Conservation (phyloP, 2,113 vertebrate species). For the Chamaea fasciata region DNA sequence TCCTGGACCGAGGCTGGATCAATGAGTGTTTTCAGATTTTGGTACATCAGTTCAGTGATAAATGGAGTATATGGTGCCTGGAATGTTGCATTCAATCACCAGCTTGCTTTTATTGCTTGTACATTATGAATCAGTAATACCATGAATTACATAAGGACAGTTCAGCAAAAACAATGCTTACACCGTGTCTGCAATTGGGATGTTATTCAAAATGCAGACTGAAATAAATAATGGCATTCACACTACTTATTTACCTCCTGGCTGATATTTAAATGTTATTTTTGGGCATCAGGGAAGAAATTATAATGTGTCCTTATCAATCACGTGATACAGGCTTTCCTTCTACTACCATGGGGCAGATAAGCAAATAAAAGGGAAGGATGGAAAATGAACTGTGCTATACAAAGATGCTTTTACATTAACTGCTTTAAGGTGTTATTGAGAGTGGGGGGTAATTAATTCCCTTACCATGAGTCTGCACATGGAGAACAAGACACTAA, state of each 20-base stretch:
- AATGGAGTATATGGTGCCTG: conserved; percentile 98
- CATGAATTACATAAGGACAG: not conserved
- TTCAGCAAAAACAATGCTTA: not conserved
- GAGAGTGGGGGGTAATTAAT: not conserved
- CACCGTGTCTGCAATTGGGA: not conserved
- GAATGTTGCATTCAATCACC: conserved; percentile 7
- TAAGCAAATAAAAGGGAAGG: not conserved
- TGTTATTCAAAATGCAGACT: not conserved
- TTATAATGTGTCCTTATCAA: not conserved
- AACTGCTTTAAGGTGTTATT: not conserved
- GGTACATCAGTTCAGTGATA: conserved; percentile 98
- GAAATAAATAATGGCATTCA: not conserved
- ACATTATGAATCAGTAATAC: not conserved
- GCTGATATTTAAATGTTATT: not conserved
- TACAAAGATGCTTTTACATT: not conserved
- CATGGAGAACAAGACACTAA: conserved; percentile 93
- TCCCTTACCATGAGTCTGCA: conserved; percentile 95
- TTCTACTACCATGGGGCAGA: not conserved
- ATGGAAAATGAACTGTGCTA: not conserved
- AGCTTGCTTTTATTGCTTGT: not conserved
- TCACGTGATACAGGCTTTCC: not conserved
- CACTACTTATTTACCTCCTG: not conserved
- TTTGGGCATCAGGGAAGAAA: not conserved
- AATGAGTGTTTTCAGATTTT: conserved; percentile 89
- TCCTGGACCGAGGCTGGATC: conserved; percentile 85